phyloP scores from a whole-genome alignment of 2,797 vertebrate species.

The Darevskia nairensis region DNA sequence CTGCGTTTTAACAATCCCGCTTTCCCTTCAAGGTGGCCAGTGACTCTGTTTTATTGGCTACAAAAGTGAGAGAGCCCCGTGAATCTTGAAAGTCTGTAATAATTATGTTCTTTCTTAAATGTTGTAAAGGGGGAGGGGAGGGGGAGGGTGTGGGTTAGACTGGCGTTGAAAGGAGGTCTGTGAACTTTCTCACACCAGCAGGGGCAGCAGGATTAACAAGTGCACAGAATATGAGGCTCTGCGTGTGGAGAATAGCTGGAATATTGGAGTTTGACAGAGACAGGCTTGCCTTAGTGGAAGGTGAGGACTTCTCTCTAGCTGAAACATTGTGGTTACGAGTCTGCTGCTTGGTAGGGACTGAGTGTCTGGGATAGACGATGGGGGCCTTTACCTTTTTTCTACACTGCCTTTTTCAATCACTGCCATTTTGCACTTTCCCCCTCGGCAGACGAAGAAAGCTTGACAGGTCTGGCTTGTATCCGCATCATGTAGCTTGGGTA shows the following conservation, averaged over 20 bases:
- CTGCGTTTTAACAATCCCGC: slow-evolving; percentile 72
- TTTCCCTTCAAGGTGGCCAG: slow-evolving; percentile 67
- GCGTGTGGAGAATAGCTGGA: slow-evolving; percentile 13
- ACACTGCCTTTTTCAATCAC: slow-evolving; percentile 56
- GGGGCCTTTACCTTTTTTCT: slow-evolving; percentile 46
- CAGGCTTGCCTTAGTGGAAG: slow-evolving; percentile 29
- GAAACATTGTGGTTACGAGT: slow-evolving; percentile 29
- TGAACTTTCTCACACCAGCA: slow-evolving; percentile 49
- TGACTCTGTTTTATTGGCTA: slow-evolving; percentile 64
- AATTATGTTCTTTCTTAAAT: slow-evolving; percentile 70
- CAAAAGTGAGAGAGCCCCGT: slow-evolving; percentile 67
- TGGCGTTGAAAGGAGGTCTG: slow-evolving; percentile 54
- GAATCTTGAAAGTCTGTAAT: slow-evolving; percentile 69
- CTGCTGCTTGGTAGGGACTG: slow-evolving; percentile 27
- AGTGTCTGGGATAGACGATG: slow-evolving; percentile 13
- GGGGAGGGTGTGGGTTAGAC: slow-evolving; percentile 50
- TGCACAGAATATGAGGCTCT: slow-evolving; percentile 28
- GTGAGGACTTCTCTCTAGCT: slow-evolving; percentile 27
- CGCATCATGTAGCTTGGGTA: slow-evolving; percentile 13
- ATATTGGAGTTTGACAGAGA: slow-evolving; percentile 44
- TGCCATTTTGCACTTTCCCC: slow-evolving; percentile 37
- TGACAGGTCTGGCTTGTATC: neutral
- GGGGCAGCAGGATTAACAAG: slow-evolving; percentile 35
- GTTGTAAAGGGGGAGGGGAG: slow-evolving; percentile 66
- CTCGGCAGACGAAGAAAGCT: slow-evolving; percentile 24